phyloP scores from a whole-genome alignment of 2,888 invertebrate species.

The Heliconius hortense region DNA sequence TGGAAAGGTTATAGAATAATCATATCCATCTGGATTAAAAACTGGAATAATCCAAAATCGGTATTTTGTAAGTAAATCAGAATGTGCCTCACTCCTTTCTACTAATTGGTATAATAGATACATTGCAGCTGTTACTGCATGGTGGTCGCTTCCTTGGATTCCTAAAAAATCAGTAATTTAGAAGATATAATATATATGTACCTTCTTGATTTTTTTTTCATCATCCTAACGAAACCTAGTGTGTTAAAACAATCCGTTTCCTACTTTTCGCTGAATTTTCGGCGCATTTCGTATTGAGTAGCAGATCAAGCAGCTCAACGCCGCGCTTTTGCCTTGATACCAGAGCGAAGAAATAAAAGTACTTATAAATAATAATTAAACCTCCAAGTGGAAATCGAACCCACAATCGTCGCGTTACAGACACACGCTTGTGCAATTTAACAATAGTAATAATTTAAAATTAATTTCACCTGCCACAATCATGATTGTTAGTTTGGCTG shows the following conservation, averaged over 20 bases:
- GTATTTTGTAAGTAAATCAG: slow-evolving; percentile 64
- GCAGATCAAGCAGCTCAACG: no score
- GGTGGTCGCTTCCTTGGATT: slow-evolving; percentile 73
- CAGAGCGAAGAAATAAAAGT: no score
- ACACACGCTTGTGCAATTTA: not conserved
- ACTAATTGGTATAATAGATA: slow-evolving; percentile 70
- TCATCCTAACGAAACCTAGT: no score
- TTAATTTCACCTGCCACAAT: slow-evolving; percentile 63
- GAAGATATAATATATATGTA: not conserved
- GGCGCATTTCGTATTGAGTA: no score
- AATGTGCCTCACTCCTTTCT: slow-evolving; percentile 64
- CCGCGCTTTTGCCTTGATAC: no score
- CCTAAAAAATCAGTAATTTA: slow-evolving; percentile 51
- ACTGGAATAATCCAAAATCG: slow-evolving; percentile 76
- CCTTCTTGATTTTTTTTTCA: not conserved
- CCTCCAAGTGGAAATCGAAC: no score
- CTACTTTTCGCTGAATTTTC: no score
- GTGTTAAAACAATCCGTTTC: no score
- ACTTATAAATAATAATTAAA: no score
- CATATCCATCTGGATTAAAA: slow-evolving; percentile 76
- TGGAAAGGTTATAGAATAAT: slow-evolving; percentile 75
- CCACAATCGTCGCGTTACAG: no score
- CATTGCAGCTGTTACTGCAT: slow-evolving; percentile 72
- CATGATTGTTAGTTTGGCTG: slow-evolving; percentile 73
- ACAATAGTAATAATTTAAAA: not conserved